phyloP scores from a whole-genome alignment of 2,113 vertebrate genomes.

The Takifugu bimaculatus region DNA sequence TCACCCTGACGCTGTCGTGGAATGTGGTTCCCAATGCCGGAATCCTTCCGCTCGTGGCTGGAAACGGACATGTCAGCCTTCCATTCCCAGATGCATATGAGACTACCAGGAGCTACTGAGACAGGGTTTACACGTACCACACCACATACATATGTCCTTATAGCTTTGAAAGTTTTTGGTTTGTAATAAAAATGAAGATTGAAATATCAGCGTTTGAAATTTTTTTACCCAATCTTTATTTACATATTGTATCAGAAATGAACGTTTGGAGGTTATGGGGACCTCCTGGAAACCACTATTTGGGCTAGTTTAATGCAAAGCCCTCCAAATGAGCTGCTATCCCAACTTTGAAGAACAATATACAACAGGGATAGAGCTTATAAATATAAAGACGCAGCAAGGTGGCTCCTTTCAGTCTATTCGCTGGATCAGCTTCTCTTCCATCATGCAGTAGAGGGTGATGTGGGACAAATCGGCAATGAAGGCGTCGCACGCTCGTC shows the following conservation, averaged over 20 bases:
- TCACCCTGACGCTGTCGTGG: constrained; percentile 96
- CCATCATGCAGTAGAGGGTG: constrained; percentile 91
- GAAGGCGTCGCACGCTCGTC: constrained; percentile 90
- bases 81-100: constrained; percentile 94
- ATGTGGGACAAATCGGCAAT: constrained; percentile 93
- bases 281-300: neutral
- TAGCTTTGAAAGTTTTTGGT: neutral
- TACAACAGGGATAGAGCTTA: neutral
- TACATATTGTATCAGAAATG: neutral
- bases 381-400: neutral
- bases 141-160: neutral
- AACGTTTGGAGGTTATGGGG: neutral
- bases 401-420: constrained; percentile 62
- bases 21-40: constrained; percentile 97
- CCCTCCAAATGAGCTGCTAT: neutral
- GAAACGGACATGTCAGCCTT: constrained; percentile 88
- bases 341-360: neutral
- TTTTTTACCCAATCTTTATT: neutral
- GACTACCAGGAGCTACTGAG: constrained; percentile 88
- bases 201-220: neutral
- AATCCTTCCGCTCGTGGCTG: constrained; percentile 92
- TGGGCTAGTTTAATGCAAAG: neutral
- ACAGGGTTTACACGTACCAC: neutral
- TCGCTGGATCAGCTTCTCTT: constrained; percentile 96
- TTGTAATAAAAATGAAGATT: neutral